A percentile compares a stretch with the other conserved stretches of the same genome.
Conservation (phyloP, 2,797 vertebrate species). For the Todus mexicanus region DNA sequence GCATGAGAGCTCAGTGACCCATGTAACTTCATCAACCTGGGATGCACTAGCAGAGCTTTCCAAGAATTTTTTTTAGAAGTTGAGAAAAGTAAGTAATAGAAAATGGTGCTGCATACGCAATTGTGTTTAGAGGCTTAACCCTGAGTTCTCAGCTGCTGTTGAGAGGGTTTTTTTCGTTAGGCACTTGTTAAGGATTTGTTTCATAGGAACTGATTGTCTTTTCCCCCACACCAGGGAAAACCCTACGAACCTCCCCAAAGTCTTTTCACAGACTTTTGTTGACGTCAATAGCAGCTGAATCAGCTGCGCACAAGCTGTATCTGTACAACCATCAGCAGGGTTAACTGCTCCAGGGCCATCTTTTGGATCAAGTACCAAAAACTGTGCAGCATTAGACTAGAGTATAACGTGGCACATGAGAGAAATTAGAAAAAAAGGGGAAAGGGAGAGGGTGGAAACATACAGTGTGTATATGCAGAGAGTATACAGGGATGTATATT, state of each 20-base stretch:
- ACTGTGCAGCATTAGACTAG: not conserved
- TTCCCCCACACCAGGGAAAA: not conserved
- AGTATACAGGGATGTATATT: not conserved
- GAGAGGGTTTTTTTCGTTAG: not conserved
- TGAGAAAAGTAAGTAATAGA: not conserved
- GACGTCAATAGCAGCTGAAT: not conserved
- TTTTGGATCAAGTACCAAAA: not conserved
- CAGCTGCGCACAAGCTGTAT: not conserved
- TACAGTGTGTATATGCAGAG: not conserved
- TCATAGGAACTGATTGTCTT: not conserved
- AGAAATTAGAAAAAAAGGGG: not conserved
- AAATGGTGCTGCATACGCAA: not conserved
- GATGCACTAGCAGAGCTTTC: not conserved
- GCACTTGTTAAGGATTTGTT: not conserved
- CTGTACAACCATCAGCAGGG: not conserved
- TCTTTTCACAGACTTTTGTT: not conserved
- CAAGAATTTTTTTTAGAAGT: not conserved
- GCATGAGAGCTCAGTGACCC: not conserved
- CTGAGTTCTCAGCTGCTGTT: not conserved
- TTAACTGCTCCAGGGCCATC: not conserved
- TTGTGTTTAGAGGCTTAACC: not conserved
- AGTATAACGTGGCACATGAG: not conserved
- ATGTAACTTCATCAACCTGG: not conserved
- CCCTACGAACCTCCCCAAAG: not conserved
- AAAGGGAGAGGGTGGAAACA: not conserved